phyloP scores from a whole-genome alignment of 2,113 vertebrate genomes.

The Brevimyrus niger region DNA sequence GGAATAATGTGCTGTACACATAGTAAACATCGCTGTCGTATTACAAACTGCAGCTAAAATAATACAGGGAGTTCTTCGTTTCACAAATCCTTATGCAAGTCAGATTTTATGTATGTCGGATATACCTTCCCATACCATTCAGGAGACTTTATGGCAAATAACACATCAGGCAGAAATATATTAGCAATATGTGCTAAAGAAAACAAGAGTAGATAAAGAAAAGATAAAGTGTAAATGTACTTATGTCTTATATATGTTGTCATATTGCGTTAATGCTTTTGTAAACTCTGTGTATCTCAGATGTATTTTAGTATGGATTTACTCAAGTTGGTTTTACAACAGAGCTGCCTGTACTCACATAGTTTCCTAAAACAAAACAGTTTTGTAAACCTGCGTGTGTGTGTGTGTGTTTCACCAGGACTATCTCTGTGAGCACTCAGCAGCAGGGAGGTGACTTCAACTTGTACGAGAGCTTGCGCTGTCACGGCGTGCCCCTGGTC shows the following conservation, averaged over 20 bases:
- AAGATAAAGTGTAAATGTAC: not conserved
- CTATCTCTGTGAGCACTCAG: constrained; percentile 83
- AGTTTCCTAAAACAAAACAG: not conserved
- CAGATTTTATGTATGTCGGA: not conserved
- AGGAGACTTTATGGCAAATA: not conserved
- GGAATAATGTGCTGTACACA: not conserved
- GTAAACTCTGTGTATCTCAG: not conserved
- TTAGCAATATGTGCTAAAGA: not conserved
- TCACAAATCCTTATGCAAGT: not conserved
- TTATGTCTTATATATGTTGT: not conserved
- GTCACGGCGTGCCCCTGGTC: constrained; percentile 85
- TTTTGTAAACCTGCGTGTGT: not conserved
- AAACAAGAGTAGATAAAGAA: not conserved
- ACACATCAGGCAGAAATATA: not conserved
- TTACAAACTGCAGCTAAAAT: not conserved
- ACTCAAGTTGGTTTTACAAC: not conserved
- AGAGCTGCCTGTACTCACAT: not conserved
- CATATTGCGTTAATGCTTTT: not conserved
- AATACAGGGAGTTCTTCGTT: not conserved
- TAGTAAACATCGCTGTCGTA: not conserved
- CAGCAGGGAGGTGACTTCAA: constrained; percentile 89
- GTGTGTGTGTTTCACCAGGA: constrained; percentile 55
- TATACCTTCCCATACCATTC: not conserved
- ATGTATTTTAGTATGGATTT: not conserved
- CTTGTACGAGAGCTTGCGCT: constrained; percentile 87